These are phyloP conservation scores for Marcusenius ussheri DNA, from an alignment of 2,113 vertebrate species.

Conservation along the genomic window DNA sequence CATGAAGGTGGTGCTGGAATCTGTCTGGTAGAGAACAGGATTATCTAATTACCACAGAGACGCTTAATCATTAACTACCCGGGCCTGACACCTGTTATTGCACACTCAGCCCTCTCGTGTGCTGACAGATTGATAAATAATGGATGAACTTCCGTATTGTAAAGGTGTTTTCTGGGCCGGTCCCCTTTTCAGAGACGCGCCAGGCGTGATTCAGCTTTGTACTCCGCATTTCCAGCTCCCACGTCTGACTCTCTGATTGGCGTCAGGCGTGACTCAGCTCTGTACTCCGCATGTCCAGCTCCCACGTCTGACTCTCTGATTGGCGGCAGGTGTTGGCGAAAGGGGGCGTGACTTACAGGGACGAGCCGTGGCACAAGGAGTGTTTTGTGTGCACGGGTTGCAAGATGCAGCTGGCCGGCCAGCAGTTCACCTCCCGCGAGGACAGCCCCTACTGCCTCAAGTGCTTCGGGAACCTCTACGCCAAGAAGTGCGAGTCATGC, in stretches of 20 bases:
- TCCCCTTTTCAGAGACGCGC: background rate
- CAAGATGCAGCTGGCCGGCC: slow-evolving; percentile 85
- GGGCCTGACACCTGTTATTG: background rate
- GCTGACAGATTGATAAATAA: background rate
- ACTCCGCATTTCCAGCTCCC: background rate
- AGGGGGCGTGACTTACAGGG: slow-evolving; percentile 94
- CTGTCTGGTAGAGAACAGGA: background rate
- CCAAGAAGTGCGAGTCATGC: slow-evolving; percentile 94
- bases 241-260: background rate
- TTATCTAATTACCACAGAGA: background rate
- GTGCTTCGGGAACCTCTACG: slow-evolving; percentile 92
- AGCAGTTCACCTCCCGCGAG: slow-evolving; percentile 95
- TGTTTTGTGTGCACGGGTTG: slow-evolving; percentile 93
- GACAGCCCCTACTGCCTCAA: slow-evolving; percentile 90
- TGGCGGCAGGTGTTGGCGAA: slow-evolving; percentile 74
- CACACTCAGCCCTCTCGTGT: too few relatives aligned
- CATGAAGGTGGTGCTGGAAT: background rate
- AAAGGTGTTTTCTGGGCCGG: background rate
- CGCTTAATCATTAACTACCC: background rate
- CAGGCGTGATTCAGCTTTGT: background rate
- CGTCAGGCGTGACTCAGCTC: slow-evolving; percentile 38
- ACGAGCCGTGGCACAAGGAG: slow-evolving; percentile 97
- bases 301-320: background rate
- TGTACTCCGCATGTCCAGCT: background rate
- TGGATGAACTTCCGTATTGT: background rate